Evolutionary conservation across 2,888 invertebrate species (phyloP), one percentile per base, ranked within the genome.

Genomic region (Hirtodrosophila trivittata): DNA sequence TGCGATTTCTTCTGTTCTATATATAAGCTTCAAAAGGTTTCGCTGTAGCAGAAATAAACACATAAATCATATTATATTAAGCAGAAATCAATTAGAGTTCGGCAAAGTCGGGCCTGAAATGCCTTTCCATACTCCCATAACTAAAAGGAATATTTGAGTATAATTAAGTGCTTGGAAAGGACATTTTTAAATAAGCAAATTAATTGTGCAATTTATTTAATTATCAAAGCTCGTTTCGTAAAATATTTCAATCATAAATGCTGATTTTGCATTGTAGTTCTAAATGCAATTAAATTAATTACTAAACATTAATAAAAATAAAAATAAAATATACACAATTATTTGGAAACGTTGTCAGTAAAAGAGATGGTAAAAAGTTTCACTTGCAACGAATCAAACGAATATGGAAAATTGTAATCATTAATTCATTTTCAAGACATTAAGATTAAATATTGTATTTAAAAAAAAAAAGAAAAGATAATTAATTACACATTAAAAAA

Each of bases 21-120:
- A 56, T 63, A 78, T 69, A 75, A 81, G 80, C 78, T 87, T 86
- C 78, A 86, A 77, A 72, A 87, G 89, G 89, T 89, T 89, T 89
- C 89, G 89, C 89, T 83, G 69, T 64, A 76, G 68, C 56, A 60
- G 77, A 65, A 74, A 64, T 72, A 55, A 57, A 51, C 41, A 77
- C 50, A 60, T 60, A 39, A 49, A 59, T 58, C 37, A 35, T 65
- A 60, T 37, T 54, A 28, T 49, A 62, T 37, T 57, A 49, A 47
- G 45, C 21, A 26, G 14, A 8, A 59, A 47, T 26, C 4, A 43
- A 30, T 33, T 28, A 7, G 45, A 50, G 49, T 18, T 66, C 66
- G 60, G 66, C 41, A 3, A 12, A 1, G 37, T 35, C 60, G 66
- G 65, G 7, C 50, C 9, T 12, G 21, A 39, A 51, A 38, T 52